Base-by-base conservation (phyloP, 2,113 vertebrate species). In the Scolopax mira region DNA sequence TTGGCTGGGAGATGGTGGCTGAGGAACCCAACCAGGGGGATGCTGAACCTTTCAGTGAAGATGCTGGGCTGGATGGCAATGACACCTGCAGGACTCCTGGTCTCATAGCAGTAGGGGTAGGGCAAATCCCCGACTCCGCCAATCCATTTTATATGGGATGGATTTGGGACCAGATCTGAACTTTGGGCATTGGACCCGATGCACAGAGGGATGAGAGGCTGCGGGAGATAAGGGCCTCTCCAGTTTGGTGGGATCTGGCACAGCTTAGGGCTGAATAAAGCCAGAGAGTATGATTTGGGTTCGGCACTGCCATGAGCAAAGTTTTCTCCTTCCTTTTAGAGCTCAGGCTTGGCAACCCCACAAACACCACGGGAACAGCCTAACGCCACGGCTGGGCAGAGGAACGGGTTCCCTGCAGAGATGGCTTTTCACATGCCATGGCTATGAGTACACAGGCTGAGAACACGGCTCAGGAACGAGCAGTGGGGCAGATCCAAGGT, bases 51-150 rank as follows among this genome's bases (percentile, higher is more conserved):
- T n/a, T 3, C 62, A 0, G 0, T 44, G 62, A n/a, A 30, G 69
- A 25, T 37, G 24, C 52, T 1, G 3, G 22, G 13, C 49, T 73
- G 79, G 66, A 13, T 6, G 13, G 70, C 44, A 73, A 15, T 18
- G 72, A 31, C 37, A 35, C 18, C 69, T 35, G 33, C 0, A 8
- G 49, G 41, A 37, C 30, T 66, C 31, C 27, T 0, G 2, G 8
- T 54, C 13, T n/a, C 0, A 0, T 2, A n/a, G 77, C 21, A 69
- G 8, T 1, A 46, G 23, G 21, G 44, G 28, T 30, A 27, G 33
- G 35, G 24, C 19, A 75, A 67, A 54, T 9, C 46, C 49, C 23
- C 51, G 62, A 1, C 24, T 66, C 46, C 49, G 42, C 31, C 28
- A 17, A 44, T 9, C 4, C 19, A 19, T n/a, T 17, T 67, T 33